Percentiles rank a stretch among this genome's conserved stretches.
Evolutionary conservation across 2,888 invertebrate genomes (phyloP).

Genomic region (Eupithecia vulgata): DNA sequence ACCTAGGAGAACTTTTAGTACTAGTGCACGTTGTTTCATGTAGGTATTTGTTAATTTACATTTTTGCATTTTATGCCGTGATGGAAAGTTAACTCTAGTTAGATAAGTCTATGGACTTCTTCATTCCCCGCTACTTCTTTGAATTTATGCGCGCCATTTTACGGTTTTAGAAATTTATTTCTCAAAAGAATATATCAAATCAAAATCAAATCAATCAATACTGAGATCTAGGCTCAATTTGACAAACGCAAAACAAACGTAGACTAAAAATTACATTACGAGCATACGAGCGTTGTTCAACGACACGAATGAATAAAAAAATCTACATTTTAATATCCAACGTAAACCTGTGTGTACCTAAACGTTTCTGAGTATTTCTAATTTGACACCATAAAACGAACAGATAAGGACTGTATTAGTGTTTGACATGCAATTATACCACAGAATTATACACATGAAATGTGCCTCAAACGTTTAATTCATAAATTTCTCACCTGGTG

Average conservation of each 20-base stretch:
- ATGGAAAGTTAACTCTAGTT: neutral
- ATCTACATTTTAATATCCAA: neutral
- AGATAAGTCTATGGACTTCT: too few species aligned
- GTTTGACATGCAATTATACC: slow-evolving; percentile 16
- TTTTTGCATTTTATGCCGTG: neutral
- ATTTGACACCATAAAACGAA: slow-evolving; percentile 13
- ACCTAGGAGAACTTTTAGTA: neutral
- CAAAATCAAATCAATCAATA: too few species aligned
- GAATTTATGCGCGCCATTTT: too few species aligned
- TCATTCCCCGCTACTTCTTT: neutral
- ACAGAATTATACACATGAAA: neutral
- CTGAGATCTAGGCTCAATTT: too few species aligned
- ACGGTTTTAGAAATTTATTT: too few species aligned
- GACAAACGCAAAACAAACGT: neutral
- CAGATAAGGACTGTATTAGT: neutral
- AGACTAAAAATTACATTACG: neutral
- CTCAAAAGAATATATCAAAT: too few species aligned
- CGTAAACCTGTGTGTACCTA: neutral
- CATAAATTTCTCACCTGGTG: slow-evolving; percentile 1
- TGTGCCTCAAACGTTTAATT: neutral
- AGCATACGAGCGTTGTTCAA: neutral
- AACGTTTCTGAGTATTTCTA: slow-evolving; percentile 12
- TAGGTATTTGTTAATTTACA: too few species aligned
- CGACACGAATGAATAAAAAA: neutral
- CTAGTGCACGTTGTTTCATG: neutral